A percentile compares a stretch with the other conserved stretches of the same genome.
Evolutionary conservation across 2,797 vertebrate genomes (phyloP).

Genomic region (Coregonus suidteri): DNA sequence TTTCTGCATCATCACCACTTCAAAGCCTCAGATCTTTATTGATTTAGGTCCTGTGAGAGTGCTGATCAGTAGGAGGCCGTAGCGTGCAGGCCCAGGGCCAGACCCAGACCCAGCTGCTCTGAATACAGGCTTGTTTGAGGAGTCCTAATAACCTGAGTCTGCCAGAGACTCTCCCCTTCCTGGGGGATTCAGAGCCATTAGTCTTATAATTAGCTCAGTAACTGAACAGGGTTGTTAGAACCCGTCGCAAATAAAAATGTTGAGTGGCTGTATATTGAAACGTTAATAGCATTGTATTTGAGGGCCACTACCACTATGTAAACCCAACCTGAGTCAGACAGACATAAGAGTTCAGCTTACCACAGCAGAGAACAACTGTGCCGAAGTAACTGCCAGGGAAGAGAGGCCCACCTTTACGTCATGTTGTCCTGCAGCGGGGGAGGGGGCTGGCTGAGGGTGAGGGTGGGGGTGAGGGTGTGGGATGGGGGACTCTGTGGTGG

Average conservation of each 20-base stretch:
- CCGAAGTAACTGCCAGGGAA: background rate
- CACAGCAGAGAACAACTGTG: background rate
- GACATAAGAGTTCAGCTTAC: background rate
- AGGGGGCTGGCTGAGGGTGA: constrained; percentile 76
- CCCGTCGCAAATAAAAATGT: constrained; percentile 3
- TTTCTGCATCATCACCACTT: constrained; percentile 33
- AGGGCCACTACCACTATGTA: background rate
- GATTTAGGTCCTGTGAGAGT: constrained; percentile 39
- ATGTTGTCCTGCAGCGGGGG: constrained; percentile 75
- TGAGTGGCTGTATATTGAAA: background rate
- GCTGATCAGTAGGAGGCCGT: constrained; percentile 22
- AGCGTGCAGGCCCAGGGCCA: constrained; percentile 71
- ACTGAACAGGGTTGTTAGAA: background rate
- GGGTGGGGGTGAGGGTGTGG: background rate
- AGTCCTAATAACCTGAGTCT: constrained; percentile 51
- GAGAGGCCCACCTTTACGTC: constrained; percentile 84
- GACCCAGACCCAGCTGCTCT: constrained; percentile 44
- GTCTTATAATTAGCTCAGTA: constrained; percentile 25
- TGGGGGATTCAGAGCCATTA: constrained; percentile 32
- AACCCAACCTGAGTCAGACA: background rate
- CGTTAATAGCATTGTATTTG: background rate
- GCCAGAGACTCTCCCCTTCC: constrained; percentile 34
- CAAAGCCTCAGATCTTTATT: constrained; percentile 27
- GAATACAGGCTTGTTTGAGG: constrained; percentile 52
- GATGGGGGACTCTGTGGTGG: constrained; percentile 83